A percentile compares a stretch with the other conserved stretches of the same genome.
Evolutionary conservation across 2,888 invertebrate species (phyloP).

Genomic region (Limnephilus lunatus): DNA sequence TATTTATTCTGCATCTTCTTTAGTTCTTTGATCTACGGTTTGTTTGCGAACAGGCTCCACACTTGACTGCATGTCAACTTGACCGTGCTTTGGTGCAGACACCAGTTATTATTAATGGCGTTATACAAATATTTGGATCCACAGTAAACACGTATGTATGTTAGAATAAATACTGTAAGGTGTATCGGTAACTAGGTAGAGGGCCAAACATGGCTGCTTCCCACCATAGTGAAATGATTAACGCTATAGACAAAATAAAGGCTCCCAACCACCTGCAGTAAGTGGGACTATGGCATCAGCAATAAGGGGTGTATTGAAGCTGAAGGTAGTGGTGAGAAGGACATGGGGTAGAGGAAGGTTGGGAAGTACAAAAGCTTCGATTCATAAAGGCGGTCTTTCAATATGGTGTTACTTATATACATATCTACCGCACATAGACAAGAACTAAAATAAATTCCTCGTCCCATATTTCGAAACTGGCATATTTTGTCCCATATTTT

Average conservation of each 20-base stretch:
- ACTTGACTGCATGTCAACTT: neutral
- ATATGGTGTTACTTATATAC: no score
- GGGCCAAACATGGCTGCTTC: neutral
- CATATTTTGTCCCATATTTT: no score
- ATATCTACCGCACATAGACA: no score
- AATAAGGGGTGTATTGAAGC: no score
- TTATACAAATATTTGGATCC: neutral
- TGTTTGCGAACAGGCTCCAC: neutral
- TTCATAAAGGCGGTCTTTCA: no score
- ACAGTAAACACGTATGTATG: neutral
- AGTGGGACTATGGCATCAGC: no score
- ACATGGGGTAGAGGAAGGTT: no score
- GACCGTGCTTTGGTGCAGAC: neutral
- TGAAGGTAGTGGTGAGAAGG: no score
- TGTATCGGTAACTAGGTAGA: neutral
- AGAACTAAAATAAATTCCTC: no score
- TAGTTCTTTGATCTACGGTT: neutral
- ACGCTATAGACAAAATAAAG: neutral
- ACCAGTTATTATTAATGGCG: neutral
- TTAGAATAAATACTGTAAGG: neutral
- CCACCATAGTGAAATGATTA: neutral
- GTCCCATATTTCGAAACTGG: no score
- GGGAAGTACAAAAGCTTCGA: no score
- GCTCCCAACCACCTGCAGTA: no score
- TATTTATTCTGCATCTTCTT: neutral